phyloP scores from a whole-genome alignment of 2,888 invertebrate species.

The Drosophila differens region DNA sequence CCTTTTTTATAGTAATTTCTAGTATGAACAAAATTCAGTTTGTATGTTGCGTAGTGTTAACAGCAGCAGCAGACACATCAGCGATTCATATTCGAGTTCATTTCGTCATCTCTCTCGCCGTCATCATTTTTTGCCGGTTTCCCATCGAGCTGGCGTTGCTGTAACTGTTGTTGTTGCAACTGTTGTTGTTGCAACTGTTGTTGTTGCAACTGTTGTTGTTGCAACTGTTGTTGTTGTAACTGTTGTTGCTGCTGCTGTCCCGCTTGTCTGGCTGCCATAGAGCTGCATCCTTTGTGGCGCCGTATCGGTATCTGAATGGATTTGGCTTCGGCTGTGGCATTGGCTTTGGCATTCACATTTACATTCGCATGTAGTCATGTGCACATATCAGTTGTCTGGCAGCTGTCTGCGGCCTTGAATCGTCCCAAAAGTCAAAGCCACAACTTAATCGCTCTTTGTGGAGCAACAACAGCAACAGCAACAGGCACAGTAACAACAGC shows the following conservation, averaged over 20 bases:
- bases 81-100: conserved; percentile 68
- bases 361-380: conserved; percentile 72
- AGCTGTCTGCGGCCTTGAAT: conserved; percentile 80
- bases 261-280: conserved; percentile 37
- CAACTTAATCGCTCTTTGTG: conserved; percentile 71
- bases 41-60: conserved; percentile 31
- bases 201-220: conserved; percentile 2
- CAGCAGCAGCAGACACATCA: conserved; percentile 24
- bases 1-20: neutral
- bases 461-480: conserved; percentile 25
- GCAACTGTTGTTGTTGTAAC: conserved; percentile 8
- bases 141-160: conserved; percentile 4
- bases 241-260: conserved; percentile 6
- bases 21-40: neutral
- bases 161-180: conserved; percentile 8
- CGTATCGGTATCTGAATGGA: conserved; percentile 67
- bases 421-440: conserved; percentile 71
- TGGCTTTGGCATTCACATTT: conserved; percentile 21
- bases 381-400: conserved; percentile 82
- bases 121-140: conserved; percentile 35
- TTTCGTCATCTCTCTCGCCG: conserved; percentile 60
- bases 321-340: conserved; percentile 42
- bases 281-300: conserved; percentile 60
- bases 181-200: conserved; percentile 3
- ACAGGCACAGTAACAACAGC: conserved; percentile 7